Evolutionary conservation across 2,113 vertebrate genomes (phyloP), one percentile per base, ranked within the genome.

Genomic region (Vulpes vulpes): DNA sequence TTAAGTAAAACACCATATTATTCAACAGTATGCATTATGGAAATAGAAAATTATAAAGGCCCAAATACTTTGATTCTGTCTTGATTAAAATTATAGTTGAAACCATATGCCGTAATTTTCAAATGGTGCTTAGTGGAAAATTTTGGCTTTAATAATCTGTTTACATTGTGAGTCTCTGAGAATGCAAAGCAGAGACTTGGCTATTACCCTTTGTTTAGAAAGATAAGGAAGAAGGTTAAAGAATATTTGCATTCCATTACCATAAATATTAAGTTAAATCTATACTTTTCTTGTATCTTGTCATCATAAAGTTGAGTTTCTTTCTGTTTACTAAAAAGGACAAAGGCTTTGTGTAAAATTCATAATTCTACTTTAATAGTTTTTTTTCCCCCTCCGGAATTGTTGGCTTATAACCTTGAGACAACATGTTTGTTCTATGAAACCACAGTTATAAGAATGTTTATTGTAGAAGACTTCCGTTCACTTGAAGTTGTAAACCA

Each of bases 161-260:
- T 82, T 91, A 92, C 57, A 95, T 59, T 81, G n/a, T 92, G 43
- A 74, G 51, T 96, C 49, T 95, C 80, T 85, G 51, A 81, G 53
- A 92, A 93, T 95, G 78, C 53, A 90, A 85, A 96, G 49, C 14
- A 76, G 69, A 80, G 55, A 86, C 60, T 91, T 95, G 90, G 60
- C 35, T 82, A 53, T 80, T 96, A 73, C 71, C 62, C 73, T 96
- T 96, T 93, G 60, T 88, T 97, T 91, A 89, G 35, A 95, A 95
- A 98, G 83, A 95, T 97, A 95, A 81, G 51, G 15, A 93, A 91
- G 55, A 95, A 98, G 82, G 82, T 81, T 96, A 95, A 93, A 95
- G 43, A 93, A 88, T 64, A 96, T 96, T 97, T 94, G 71, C 59
- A 95, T 96, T 89, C 23, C 16, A 89, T 94, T 90, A 91, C 25